Conservation (phyloP, 2,113 vertebrate genomes). For the Anarrhichthys ocellatus region DNA sequence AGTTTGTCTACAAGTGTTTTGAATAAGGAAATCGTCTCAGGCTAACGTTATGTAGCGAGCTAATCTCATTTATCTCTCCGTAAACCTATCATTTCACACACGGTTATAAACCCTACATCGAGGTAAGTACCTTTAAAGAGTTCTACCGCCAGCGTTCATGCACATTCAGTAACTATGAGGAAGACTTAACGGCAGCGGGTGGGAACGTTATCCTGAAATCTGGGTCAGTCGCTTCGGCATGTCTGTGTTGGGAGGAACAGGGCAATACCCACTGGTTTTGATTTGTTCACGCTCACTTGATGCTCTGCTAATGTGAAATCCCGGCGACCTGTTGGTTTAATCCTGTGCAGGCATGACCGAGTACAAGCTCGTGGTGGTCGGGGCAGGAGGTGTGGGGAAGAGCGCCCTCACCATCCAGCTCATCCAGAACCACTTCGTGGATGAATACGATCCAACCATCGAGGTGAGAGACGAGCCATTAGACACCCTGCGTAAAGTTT, state of each 20-base stretch:
- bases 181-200: background rate
- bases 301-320: background rate
- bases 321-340: conserved; percentile 7
- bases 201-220: conserved; percentile 49
- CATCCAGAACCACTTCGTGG: conserved; percentile 90
- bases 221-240: conserved; percentile 68
- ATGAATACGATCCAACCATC: conserved; percentile 86
- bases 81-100: conserved; percentile 6
- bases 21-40: conserved; percentile 55
- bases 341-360: conserved; percentile 85
- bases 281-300: background rate
- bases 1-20: conserved; percentile 41
- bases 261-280: background rate
- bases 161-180: background rate
- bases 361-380: conserved; percentile 89
- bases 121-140: conserved; percentile 54
- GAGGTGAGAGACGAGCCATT: conserved; percentile 71
- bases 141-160: background rate
- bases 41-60: conserved; percentile 77
- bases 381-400: conserved; percentile 90
- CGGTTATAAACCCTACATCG: background rate
- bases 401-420: conserved; percentile 90
- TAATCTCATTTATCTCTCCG: conserved; percentile 65
- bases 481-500: background rate
- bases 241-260: conserved; percentile 30